phyloP scores from a whole-genome alignment of 2,888 invertebrate species.

The Cordylochernes scorpioides region DNA sequence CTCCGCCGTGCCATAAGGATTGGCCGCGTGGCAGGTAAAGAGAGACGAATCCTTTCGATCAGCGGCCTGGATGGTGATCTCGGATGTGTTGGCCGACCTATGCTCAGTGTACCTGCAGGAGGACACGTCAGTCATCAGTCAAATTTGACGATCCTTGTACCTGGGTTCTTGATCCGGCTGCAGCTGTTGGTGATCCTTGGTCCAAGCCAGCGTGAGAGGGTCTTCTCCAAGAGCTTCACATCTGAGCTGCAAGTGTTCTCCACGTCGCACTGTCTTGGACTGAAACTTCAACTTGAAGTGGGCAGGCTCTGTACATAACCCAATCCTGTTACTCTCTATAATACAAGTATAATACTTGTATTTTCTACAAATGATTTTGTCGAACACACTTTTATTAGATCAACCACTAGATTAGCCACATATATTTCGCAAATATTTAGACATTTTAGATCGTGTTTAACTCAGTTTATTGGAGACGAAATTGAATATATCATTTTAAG shows the following conservation, averaged over 20 bases:
- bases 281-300: constrained; percentile 17
- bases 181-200: constrained; percentile 14
- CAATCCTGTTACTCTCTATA: too few relatives aligned
- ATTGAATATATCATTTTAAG: too few relatives aligned
- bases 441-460: too few relatives aligned
- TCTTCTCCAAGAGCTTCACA: constrained; percentile 22
- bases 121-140: too few relatives aligned
- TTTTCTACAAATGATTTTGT: too few relatives aligned
- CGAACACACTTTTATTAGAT: too few relatives aligned
- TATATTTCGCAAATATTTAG: too few relatives aligned
- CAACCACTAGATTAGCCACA: too few relatives aligned
- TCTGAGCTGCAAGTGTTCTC: constrained; percentile 19
- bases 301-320: constrained; percentile 16
- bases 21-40: constrained; percentile 21
- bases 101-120: constrained; percentile 13
- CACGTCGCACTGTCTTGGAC: constrained; percentile 19
- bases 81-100: constrained; percentile 16
- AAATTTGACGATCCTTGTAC: constrained; percentile 3
- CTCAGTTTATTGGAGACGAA: too few relatives aligned
- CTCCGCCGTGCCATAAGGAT: constrained; percentile 20
- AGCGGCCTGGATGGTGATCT: constrained; percentile 18
- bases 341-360: too few relatives aligned
- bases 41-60: constrained; percentile 19
- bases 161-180: constrained; percentile 9
- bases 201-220: constrained; percentile 22